A percentile compares a stretch with the other conserved stretches of the same genome.
Conservation (phyloP, 2,113 vertebrate species). For the Mesocricetus auratus region DNA sequence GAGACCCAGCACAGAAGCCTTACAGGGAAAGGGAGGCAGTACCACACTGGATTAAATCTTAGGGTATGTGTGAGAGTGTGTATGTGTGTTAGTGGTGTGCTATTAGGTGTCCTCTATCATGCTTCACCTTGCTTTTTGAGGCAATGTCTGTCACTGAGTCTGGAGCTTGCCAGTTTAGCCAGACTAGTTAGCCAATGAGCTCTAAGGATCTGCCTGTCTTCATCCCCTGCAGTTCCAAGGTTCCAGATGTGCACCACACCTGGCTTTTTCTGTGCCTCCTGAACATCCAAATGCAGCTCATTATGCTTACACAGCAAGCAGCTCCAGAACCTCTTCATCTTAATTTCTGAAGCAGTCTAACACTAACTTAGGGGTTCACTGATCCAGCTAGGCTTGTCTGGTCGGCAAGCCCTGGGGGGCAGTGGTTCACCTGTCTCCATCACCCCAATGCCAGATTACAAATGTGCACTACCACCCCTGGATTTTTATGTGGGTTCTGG, state of each 20-base stretch:
- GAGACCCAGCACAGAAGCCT: neutral
- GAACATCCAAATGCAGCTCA: neutral
- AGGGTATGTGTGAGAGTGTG: neutral
- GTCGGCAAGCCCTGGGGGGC: neutral
- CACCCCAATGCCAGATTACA: neutral
- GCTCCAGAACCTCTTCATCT: neutral
- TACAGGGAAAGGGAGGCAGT: conserved; percentile 74
- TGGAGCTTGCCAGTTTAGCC: neutral
- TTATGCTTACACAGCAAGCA: neutral
- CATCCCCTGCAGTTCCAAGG: neutral
- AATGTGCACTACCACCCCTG: neutral
- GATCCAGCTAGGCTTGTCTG: too few species aligned
- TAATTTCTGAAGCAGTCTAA: neutral
- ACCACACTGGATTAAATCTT: conserved; percentile 79
- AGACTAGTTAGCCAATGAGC: neutral
- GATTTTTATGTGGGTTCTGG: too few species aligned
- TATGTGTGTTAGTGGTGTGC: neutral
- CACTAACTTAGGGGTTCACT: neutral
- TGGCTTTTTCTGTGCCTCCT: neutral
- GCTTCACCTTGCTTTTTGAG: neutral
- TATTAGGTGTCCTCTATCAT: neutral
- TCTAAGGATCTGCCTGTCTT: neutral
- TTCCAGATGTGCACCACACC: neutral
- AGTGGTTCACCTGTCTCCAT: neutral
- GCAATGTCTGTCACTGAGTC: neutral